Evolutionary conservation across 2,888 invertebrate genomes (phyloP).

Genomic region (Orthonevra nobilis): DNA sequence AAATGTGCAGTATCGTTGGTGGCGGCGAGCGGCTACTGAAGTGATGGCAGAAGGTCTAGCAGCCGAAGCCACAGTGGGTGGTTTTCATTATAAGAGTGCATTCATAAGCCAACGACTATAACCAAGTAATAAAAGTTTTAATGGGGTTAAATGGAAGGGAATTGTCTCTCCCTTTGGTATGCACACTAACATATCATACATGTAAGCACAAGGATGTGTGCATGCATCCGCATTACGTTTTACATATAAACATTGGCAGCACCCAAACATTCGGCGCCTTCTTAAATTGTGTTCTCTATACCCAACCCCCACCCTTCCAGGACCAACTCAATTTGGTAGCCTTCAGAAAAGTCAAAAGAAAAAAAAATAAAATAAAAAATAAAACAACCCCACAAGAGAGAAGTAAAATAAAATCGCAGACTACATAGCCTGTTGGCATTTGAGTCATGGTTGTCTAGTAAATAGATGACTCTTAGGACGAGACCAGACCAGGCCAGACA

Average conservation of each 20-base stretch:
- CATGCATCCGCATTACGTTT: conserved; percentile 61
- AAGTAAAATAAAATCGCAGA: conserved; percentile 50
- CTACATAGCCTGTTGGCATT: conserved; percentile 66
- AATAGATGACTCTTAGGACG: background rate
- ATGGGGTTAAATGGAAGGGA: conserved; percentile 27
- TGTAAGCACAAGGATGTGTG: conserved; percentile 27
- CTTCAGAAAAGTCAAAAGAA: conserved; percentile 26
- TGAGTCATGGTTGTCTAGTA: conserved; percentile 32
- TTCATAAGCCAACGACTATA: conserved; percentile 22
- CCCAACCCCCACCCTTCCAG: background rate
- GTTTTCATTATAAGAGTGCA: conserved; percentile 13
- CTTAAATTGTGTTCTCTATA: no score
- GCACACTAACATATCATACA: conserved; percentile 31
- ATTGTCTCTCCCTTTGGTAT: conserved; percentile 14
- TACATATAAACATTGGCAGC: conserved; percentile 61
- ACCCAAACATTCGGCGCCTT: conserved; percentile 69
- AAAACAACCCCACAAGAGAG: conserved; percentile 1
- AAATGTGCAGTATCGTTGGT: conserved; percentile 29
- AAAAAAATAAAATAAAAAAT: conserved; percentile 1
- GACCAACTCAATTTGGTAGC: conserved; percentile 22
- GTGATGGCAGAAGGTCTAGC: no score
- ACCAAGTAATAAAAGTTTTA: conserved; percentile 55
- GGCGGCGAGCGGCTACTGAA: no score
- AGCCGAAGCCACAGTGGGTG: conserved; percentile 39
- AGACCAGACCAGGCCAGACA: no score